Conservation (phyloP, 2,797 vertebrate species). For the Melanotaenia boesemani region DNA sequence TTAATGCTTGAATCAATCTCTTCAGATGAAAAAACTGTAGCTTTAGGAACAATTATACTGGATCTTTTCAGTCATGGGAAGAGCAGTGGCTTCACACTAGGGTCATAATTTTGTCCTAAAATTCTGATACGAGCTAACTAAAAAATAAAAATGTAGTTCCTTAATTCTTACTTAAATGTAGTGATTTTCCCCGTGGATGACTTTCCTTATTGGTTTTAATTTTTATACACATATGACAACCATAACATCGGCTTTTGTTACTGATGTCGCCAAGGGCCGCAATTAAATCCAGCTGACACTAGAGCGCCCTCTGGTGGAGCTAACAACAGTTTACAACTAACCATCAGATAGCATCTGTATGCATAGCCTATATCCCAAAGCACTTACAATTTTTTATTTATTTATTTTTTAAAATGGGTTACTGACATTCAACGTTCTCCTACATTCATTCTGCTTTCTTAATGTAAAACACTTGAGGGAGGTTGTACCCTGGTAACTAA, state of each 20-base stretch:
- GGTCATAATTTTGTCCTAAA: neutral
- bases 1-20: too few species aligned
- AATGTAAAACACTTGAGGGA: neutral
- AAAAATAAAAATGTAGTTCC: neutral
- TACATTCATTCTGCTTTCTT: neutral
- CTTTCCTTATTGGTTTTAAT: neutral
- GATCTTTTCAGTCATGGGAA: too few species aligned
- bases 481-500: neutral
- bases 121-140: neutral
- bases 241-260: neutral
- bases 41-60: too few species aligned
- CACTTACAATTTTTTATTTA: neutral
- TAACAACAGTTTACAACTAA: neutral
- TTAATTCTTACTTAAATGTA: neutral
- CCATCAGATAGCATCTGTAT: neutral
- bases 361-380: neutral
- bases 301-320: neutral
- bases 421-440: neutral
- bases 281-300: neutral
- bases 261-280: neutral
- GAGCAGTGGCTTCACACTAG: neutral
- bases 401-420: neutral
- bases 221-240: neutral
- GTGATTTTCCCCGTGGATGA: neutral
- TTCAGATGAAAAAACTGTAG: too few species aligned